Conservation (phyloP, 2,797 vertebrate genomes). For the Characodon lateralis region DNA sequence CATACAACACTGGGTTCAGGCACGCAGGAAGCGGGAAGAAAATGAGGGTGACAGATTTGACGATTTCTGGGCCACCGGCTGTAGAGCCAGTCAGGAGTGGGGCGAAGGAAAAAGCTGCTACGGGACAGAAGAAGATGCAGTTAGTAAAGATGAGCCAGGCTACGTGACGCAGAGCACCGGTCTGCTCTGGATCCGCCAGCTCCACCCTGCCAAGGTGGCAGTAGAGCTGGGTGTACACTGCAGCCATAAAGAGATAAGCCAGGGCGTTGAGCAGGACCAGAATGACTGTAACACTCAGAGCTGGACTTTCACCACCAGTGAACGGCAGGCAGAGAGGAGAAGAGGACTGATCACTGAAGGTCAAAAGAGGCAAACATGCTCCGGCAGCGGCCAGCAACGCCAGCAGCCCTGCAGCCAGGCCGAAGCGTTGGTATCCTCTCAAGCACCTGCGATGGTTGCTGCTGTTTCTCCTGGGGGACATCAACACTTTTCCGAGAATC, state of each 20-base stretch:
- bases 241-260: slow-evolving; percentile 91
- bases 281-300: slow-evolving; percentile 89
- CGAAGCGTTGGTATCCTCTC: slow-evolving; percentile 78
- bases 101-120: slow-evolving; percentile 95
- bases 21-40: slow-evolving; percentile 96
- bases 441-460: slow-evolving; percentile 73
- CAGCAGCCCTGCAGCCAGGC: slow-evolving; percentile 81
- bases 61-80: slow-evolving; percentile 92
- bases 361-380: slow-evolving; percentile 87
- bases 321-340: slow-evolving; percentile 97
- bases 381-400: slow-evolving; percentile 83
- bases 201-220: slow-evolving; percentile 92
- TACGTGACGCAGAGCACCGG: slow-evolving; percentile 90
- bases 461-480: slow-evolving; percentile 57
- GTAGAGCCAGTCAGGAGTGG: slow-evolving; percentile 85
- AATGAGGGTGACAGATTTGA: slow-evolving; percentile 95
- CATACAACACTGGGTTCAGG: slow-evolving; percentile 93
- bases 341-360: slow-evolving; percentile 80
- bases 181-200: slow-evolving; percentile 89
- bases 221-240: slow-evolving; percentile 94
- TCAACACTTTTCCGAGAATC: slow-evolving; percentile 84
- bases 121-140: slow-evolving; percentile 98
- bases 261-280: slow-evolving; percentile 93
- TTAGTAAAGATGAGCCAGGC: slow-evolving; percentile 99
- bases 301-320: slow-evolving; percentile 87